Conservation (phyloP, 2,113 vertebrate species). For the Acrocephalus arundinaceus region DNA sequence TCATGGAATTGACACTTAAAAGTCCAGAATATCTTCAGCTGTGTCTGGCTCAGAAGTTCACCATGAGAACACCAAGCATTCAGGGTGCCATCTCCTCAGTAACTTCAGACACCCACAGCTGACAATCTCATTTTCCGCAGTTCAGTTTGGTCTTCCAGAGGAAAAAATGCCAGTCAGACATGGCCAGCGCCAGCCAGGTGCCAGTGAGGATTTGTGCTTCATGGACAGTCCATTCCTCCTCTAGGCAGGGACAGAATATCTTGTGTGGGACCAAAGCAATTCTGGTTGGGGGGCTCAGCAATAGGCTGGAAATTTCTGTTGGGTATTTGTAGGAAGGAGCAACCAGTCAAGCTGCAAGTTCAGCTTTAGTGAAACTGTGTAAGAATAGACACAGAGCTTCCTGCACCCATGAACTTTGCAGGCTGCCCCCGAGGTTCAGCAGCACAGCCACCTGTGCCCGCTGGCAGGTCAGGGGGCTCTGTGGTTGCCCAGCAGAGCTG, state of each 20-base stretch:
- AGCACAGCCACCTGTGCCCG: neutral
- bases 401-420: neutral
- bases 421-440: accelerated
- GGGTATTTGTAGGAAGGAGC: neutral
- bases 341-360: neutral
- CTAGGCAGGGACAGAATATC: neutral
- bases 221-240: neutral
- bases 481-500: neutral
- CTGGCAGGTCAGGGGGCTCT: neutral
- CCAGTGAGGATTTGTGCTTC: neutral
- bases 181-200: neutral
- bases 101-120: neutral
- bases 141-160: neutral
- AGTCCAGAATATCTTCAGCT: neutral
- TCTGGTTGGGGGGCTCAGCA: accelerated
- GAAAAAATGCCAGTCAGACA: neutral
- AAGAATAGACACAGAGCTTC: neutral
- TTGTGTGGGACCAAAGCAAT: neutral
- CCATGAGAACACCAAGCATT: neutral
- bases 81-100: neutral
- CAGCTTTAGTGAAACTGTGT: neutral
- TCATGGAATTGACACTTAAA: neutral
- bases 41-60: neutral
- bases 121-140: neutral
- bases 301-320: neutral